A percentile compares a stretch with the other conserved stretches of the same genome.
Evolutionary conservation across 2,797 vertebrate species (phyloP).

Genomic region (Dendrocincla tyrannina): DNA sequence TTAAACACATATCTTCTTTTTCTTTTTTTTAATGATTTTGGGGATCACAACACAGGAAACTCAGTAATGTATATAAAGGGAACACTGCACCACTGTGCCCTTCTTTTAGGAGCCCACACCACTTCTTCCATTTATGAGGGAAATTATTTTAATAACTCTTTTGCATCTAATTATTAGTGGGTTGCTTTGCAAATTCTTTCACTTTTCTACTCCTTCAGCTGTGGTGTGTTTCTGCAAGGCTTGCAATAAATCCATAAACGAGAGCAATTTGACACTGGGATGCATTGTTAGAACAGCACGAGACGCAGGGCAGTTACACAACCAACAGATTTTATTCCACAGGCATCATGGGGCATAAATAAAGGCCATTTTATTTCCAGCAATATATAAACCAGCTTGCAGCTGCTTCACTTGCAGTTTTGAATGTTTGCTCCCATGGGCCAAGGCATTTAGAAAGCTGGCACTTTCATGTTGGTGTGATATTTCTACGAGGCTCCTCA

Average conservation of each 20-base stretch:
- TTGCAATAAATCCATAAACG: not conserved
- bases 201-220: not conserved
- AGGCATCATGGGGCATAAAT: not conserved
- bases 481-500: constrained; percentile 20
- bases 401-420: not conserved
- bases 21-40: not conserved
- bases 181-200: not conserved
- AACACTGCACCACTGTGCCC: not conserved
- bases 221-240: not conserved
- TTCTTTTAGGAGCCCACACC: not conserved
- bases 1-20: not conserved
- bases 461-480: not conserved
- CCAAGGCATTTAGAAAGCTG: constrained; percentile 6
- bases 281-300: not conserved
- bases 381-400: not conserved
- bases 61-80: not conserved
- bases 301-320: not conserved
- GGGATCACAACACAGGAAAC: not conserved
- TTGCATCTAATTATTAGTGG: not conserved
- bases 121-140: not conserved
- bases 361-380: not conserved
- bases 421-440: not conserved
- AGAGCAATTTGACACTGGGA: not conserved
- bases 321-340: not conserved
- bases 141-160: not conserved